Base-by-base conservation (phyloP, 2,113 vertebrate species). In the Tonatia bakeri region DNA sequence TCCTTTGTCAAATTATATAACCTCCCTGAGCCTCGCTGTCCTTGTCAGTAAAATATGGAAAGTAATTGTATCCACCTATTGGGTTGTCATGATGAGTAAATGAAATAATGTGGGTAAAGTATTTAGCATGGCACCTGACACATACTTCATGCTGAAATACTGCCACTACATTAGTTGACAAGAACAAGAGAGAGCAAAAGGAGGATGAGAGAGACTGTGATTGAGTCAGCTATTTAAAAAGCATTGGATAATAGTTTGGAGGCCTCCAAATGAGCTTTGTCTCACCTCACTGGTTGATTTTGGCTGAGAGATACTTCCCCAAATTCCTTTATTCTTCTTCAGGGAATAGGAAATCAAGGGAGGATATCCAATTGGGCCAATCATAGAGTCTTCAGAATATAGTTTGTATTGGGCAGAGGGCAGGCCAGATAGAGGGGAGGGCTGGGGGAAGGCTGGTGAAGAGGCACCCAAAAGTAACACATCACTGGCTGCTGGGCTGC, bases 121-220 rank as follows among this genome's bases (percentile, higher is more conserved):
- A 31, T 70, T 90, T 40, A 79, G 36, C 65, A 10, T 65, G 43
- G 43, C 31, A 19, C 10, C 3, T 12, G 59, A 20, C 3, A 16
- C 2, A 15, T 0, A 4, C 8, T 33, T 12, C 0, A 0, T 20
- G 12, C 16, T 65, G 50, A 76, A n/a, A 43, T 36, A n/a, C 70
- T 65, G 16, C 50, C 70, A 26, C 9, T 47, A 7, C 1, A 11
- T 8, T 3, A 59, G 47, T 33, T 65, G 69, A 16, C 40, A 77
- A 86, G 72, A 91, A 38, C 15, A 83, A 82, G 67, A 38, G 26
- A 45, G 19, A 89, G 17, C 2, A 50, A 54, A 76, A 54, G 24
- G 19, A 31, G 65, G 67, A 59, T 7, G 47, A 64, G 33, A 54
- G 72, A 86, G 19, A 72, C 4, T 2, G 20, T 69, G 47, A 64